Evolutionary conservation across 2,888 invertebrate species (phyloP).

Genomic region (Scaptomyza cyrtandrae): DNA sequence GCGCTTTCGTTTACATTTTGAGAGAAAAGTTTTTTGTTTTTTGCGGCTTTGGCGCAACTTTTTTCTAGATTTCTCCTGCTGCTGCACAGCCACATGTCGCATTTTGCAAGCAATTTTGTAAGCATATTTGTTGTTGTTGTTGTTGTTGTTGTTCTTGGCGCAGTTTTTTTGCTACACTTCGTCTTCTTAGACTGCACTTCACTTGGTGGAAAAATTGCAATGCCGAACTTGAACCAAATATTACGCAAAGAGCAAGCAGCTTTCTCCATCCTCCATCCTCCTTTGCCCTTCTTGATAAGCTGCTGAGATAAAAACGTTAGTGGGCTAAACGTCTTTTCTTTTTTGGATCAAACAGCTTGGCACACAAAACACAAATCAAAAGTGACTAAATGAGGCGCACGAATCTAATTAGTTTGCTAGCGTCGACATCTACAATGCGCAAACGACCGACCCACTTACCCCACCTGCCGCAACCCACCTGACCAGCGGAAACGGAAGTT

Average conservation of each 20-base stretch:
- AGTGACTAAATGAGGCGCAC: conserved; percentile 73
- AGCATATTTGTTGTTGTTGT: conserved; percentile 29
- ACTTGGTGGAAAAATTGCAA: conserved; percentile 71
- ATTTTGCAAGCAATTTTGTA: conserved; percentile 62
- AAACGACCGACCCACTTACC: conserved; percentile 4
- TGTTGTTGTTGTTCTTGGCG: conserved; percentile 65
- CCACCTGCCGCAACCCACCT: neutral
- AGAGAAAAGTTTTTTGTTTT: conserved; percentile 71
- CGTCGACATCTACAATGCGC: conserved; percentile 14
- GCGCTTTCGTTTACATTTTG: conserved; percentile 57
- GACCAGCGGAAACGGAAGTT: conserved; percentile 71
- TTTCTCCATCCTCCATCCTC: neutral
- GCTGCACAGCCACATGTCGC: conserved; percentile 72
- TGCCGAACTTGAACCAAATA: conserved; percentile 79
- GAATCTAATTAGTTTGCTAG: conserved; percentile 77
- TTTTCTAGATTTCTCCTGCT: conserved; percentile 57
- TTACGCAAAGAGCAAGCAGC: conserved; percentile 9
- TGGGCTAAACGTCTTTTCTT: conserved; percentile 33
- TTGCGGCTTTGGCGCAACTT: conserved; percentile 76
- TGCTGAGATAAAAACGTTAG: conserved; percentile 53
- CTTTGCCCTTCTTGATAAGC: conserved; percentile 3
- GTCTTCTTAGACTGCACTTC: conserved; percentile 49
- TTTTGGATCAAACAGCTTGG: conserved; percentile 44
- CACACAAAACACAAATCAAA: conserved; percentile 63
- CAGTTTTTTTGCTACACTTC: conserved; percentile 57